Evolutionary conservation across 2,888 invertebrate species (phyloP).

Genomic region (Thalpophila matura): DNA sequence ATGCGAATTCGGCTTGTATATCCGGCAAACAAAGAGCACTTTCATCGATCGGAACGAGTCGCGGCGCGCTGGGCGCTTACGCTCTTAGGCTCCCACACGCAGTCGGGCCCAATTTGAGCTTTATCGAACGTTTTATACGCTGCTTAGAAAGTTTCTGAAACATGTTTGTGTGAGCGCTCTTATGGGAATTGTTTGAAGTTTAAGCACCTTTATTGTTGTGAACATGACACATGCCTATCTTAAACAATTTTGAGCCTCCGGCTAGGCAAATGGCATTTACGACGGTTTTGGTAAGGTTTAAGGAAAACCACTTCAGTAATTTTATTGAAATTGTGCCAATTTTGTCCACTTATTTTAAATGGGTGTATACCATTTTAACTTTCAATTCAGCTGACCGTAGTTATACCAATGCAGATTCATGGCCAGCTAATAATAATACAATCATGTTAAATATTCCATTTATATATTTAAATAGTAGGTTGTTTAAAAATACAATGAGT

Average conservation of each 20-base stretch:
- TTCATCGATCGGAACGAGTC: constrained; percentile 84
- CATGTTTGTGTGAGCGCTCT: constrained; percentile 83
- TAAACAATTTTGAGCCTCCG: constrained; percentile 19
- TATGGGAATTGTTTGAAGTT: constrained; percentile 84
- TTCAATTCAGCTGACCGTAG: constrained; percentile 7
- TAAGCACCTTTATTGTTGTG: constrained; percentile 77
- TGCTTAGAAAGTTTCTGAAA: constrained; percentile 86
- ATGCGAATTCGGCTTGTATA: constrained; percentile 90
- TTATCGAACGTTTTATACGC: constrained; percentile 87
- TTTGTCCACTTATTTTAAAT: constrained; percentile 35
- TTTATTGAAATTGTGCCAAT: constrained; percentile 26
- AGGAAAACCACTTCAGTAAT: constrained; percentile 34
- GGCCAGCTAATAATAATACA: background rate
- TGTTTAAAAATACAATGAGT: background rate
- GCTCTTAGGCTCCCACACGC: constrained; percentile 71
- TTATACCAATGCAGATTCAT: background rate
- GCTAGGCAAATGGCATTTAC: constrained; percentile 1
- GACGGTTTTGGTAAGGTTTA: constrained; percentile 18
- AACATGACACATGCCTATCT: constrained; percentile 56
- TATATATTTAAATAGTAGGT: background rate
- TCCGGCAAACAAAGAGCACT: constrained; percentile 87
- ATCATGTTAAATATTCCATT: background rate
- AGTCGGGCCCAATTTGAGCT: constrained; percentile 82
- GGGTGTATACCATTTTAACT: background rate
- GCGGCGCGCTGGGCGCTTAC: constrained; percentile 78